Evolutionary conservation across 2,888 invertebrate species (phyloP).

Genomic region (Tetropium fuscum): DNA sequence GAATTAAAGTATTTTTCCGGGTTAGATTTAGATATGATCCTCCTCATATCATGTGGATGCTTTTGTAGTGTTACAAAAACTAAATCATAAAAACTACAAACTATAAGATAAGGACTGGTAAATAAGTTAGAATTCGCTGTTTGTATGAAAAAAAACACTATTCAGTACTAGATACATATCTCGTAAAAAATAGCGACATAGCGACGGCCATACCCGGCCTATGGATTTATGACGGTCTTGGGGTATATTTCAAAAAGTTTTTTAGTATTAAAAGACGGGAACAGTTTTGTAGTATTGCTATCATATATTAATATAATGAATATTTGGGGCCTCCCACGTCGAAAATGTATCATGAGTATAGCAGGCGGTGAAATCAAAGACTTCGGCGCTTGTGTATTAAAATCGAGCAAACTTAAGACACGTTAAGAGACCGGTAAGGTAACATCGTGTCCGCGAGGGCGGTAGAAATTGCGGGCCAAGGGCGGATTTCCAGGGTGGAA

Average conservation of each 20-base stretch:
- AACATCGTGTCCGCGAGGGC: slow-evolving; percentile 2
- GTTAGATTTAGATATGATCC: too few relatives aligned
- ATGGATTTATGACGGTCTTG: slow-evolving; percentile 4
- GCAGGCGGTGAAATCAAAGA: slow-evolving; percentile 55
- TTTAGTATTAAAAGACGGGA: slow-evolving; percentile 47
- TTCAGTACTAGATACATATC: too few relatives aligned
- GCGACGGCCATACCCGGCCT: too few relatives aligned
- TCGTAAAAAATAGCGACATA: too few relatives aligned
- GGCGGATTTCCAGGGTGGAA: slow-evolving; percentile 23
- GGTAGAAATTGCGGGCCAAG: neutral
- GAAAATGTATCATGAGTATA: slow-evolving; percentile 56
- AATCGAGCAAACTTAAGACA: slow-evolving; percentile 37
- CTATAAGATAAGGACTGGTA: too few relatives aligned
- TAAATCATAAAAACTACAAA: too few relatives aligned
- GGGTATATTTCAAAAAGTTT: slow-evolving; percentile 45
- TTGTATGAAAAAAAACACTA: too few relatives aligned
- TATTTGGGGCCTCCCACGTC: slow-evolving; percentile 62
- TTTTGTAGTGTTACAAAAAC: too few relatives aligned
- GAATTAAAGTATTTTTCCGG: too few relatives aligned
- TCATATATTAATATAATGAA: slow-evolving; percentile 48
- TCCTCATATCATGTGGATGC: too few relatives aligned
- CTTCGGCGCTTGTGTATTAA: slow-evolving; percentile 48
- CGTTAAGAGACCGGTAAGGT: slow-evolving; percentile 17
- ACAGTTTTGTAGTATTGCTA: slow-evolving; percentile 41
- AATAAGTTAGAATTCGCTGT: too few relatives aligned